A percentile compares a stretch with the other conserved stretches of the same genome.
These are phyloP conservation scores for Thereva unica DNA, from an alignment of 2,888 invertebrate species.

Conservation along the genomic window DNA sequence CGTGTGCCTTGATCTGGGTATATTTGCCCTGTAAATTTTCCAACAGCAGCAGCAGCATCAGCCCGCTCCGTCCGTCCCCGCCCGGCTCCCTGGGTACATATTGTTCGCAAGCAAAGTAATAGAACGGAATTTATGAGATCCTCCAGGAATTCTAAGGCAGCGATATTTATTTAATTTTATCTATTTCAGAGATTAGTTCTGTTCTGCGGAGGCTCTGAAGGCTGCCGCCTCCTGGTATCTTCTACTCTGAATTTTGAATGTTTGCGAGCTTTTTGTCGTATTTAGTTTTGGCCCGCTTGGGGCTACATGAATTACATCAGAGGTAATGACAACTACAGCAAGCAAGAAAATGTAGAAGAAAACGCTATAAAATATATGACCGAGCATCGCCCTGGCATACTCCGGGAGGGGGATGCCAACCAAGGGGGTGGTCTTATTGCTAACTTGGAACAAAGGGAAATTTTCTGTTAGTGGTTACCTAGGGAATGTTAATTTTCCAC, in stretches of 20 bases:
- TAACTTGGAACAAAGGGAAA: slow-evolving; percentile 2
- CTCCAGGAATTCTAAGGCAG: slow-evolving; percentile 30
- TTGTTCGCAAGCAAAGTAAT: slow-evolving; percentile 32
- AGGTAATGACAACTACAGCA: slow-evolving; percentile 17
- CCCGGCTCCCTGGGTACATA: slow-evolving; percentile 13
- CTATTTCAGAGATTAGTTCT: slow-evolving; percentile 33
- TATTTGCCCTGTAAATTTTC: slow-evolving; percentile 32
- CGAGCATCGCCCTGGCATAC: too few relatives aligned
- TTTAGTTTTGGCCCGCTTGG: neutral
- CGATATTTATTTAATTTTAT: slow-evolving; percentile 38
- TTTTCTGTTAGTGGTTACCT: slow-evolving; percentile 30
- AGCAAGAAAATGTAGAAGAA: neutral
- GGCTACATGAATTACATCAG: slow-evolving; percentile 13
- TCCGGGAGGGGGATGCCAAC: too few relatives aligned
- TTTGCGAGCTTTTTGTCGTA: slow-evolving; percentile 11
- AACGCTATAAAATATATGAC: too few relatives aligned
- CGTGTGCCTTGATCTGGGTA: slow-evolving; percentile 24
- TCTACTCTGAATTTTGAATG: slow-evolving; percentile 10
- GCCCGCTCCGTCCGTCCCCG: neutral
- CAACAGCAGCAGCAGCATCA: too few relatives aligned
- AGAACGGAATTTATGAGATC: slow-evolving; percentile 35
- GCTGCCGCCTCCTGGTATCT: slow-evolving; percentile 10
- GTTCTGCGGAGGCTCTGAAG: neutral
- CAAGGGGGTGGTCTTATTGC: slow-evolving; percentile 11
- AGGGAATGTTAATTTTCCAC: slow-evolving; percentile 28